Evolutionary conservation across 1,140 invertebrate genomes (phyloP).

Genomic region (Drosophila truncata): DNA sequence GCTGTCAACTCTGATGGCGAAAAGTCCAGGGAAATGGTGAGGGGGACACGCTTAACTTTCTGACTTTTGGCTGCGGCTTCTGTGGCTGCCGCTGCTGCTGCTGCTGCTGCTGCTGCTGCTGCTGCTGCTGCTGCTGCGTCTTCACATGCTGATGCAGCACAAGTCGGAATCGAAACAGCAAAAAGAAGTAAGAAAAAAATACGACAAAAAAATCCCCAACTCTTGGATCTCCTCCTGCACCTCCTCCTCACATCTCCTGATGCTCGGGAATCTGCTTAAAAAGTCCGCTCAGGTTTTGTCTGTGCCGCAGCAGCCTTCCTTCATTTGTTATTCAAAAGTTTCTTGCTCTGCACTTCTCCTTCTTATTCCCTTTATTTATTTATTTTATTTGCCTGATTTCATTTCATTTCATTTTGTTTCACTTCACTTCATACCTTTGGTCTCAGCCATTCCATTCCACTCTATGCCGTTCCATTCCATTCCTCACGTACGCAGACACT

Average conservation of each 20-base stretch:
- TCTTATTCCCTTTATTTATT: constrained; percentile 42
- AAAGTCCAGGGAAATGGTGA: constrained; percentile 21
- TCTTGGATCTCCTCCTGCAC: not conserved
- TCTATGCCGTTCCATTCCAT: constrained; percentile 22
- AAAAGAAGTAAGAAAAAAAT: constrained; percentile 5
- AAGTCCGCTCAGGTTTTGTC: constrained; percentile 76
- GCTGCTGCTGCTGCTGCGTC: constrained; percentile 35
- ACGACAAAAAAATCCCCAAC: constrained; percentile 6
- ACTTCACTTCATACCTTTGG: constrained; percentile 7
- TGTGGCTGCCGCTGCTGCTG: constrained; percentile 40
- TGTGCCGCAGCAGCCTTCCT: constrained; percentile 73
- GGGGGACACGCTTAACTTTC: constrained; percentile 72
- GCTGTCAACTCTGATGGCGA: constrained; percentile 13
- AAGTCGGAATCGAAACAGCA: constrained; percentile 25
- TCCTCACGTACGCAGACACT: constrained; percentile 43
- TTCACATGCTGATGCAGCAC: constrained; percentile 53
- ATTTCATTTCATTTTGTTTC: constrained; percentile 48
- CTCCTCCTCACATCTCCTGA: not conserved
- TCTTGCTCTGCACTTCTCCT: constrained; percentile 56
- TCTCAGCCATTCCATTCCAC: constrained; percentile 2
- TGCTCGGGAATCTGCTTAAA: constrained; percentile 65
- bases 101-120: constrained; percentile 54
- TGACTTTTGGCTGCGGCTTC: constrained; percentile 78
- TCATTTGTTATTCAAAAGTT: constrained; percentile 83
- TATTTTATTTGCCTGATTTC: constrained; percentile 57